Evolutionary conservation across 2,888 invertebrate genomes (phyloP).

Genomic region (Agrilus mali): DNA sequence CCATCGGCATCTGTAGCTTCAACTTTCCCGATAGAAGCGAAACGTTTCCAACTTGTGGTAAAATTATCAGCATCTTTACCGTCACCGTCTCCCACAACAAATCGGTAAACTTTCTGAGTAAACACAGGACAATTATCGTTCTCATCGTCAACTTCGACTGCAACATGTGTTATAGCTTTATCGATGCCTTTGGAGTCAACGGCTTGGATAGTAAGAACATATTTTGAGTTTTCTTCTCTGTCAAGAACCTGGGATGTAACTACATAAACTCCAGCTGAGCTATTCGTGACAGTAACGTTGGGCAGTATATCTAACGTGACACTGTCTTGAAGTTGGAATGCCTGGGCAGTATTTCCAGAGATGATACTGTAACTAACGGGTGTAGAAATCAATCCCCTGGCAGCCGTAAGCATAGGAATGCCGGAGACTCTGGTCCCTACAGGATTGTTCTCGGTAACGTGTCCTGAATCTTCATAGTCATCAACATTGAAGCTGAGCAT

Average conservation of each 20-base stretch:
- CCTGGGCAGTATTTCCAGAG: slow-evolving; percentile 57
- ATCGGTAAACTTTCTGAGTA: slow-evolving; percentile 63
- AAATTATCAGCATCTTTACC: slow-evolving; percentile 48
- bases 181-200: slow-evolving; percentile 69
- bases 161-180: slow-evolving; percentile 66
- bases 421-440: slow-evolving; percentile 58
- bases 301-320: slow-evolving; percentile 34
- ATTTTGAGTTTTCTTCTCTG: slow-evolving; percentile 58
- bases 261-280: slow-evolving; percentile 54
- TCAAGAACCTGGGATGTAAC: slow-evolving; percentile 69
- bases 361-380: slow-evolving; percentile 71
- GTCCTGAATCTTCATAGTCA: slow-evolving; percentile 51
- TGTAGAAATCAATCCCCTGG: slow-evolving; percentile 48
- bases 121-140: slow-evolving; percentile 89
- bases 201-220: slow-evolving; percentile 67
- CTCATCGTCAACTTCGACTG: slow-evolving; percentile 67
- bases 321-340: slow-evolving; percentile 60
- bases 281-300: slow-evolving; percentile 37
- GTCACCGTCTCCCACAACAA: slow-evolving; percentile 58
- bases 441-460: slow-evolving; percentile 65
- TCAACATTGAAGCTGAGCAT: slow-evolving; percentile 66
- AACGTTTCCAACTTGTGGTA: slow-evolving; percentile 58
- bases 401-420: slow-evolving; percentile 60
- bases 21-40: slow-evolving; percentile 73
- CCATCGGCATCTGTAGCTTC: slow-evolving; percentile 82